Conservation (phyloP, 2,113 vertebrate genomes). For the Tragelaphus strepsiceros region DNA sequence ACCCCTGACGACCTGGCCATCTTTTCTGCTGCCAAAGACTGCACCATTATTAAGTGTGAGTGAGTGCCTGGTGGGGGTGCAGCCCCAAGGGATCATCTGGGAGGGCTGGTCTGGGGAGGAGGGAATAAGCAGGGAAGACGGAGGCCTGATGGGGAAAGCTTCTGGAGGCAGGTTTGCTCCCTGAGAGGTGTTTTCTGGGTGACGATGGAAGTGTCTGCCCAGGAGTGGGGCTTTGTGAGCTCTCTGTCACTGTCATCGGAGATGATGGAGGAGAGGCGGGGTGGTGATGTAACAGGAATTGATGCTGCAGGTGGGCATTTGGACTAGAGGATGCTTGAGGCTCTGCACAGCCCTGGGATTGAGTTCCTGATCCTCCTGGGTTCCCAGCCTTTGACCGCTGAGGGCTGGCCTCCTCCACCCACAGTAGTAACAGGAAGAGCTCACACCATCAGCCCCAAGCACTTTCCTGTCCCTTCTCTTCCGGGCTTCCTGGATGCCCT, state of each 20-base stretch:
- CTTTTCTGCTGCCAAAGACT: constrained; percentile 95
- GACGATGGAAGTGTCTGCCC: background rate
- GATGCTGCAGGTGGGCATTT: background rate
- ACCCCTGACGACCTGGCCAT: constrained; percentile 89
- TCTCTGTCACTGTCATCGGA: background rate
- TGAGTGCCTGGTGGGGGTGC: background rate
- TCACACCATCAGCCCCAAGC: background rate
- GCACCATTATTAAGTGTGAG: constrained; percentile 96
- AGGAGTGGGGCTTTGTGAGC: background rate
- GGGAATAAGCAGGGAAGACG: background rate
- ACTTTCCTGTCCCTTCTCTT: background rate
- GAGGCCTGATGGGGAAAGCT: background rate
- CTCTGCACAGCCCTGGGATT: background rate
- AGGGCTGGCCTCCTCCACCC: background rate
- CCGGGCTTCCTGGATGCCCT: background rate
- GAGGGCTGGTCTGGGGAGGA: background rate
- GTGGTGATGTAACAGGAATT: background rate
- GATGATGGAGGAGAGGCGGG: background rate
- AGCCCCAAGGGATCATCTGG: background rate
- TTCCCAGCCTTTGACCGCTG: background rate
- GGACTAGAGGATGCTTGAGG: background rate
- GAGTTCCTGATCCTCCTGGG: background rate
- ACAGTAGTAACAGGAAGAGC: background rate
- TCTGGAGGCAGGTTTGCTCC: background rate
- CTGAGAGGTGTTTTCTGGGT: background rate